Evolutionary conservation across 2,888 invertebrate genomes (phyloP), one percentile per base, ranked within the genome.

Genomic region (Conchocele bisecta): DNA sequence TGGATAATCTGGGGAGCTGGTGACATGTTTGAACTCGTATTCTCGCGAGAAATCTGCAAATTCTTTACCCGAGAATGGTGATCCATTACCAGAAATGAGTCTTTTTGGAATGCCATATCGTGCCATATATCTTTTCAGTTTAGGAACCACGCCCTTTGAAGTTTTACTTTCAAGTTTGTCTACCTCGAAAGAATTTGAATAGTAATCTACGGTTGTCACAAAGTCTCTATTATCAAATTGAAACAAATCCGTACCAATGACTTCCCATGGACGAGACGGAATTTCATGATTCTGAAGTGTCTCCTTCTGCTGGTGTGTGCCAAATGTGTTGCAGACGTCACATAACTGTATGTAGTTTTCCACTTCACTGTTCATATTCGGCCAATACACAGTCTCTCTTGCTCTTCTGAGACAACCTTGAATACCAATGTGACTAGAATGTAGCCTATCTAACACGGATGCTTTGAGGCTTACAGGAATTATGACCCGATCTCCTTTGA

Each of bases 361-460:
- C n/a, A 42, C 22, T 7, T 42, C 42, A 42, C 42, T 17, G 22
- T 17, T 22, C 42, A 42, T 42, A n/a, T 42, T 20, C 22, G 42
- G 42, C n/a, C n/a, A 69, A 39, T 33, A 74, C 9, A 74, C 29
- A 33, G 28, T n/a, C 15, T 75, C 37, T 28, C 67, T n/a, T 15
- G 70, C 66, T 0, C 66, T 50, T 28, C 48, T 48, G 1, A 66
- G 31, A 24, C 75, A 75, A 22, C 56, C 53, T 29, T 59, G 46
- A 3, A 69, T 17, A 9, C 65, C 69, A 2, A 57, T 29, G 64
- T 72, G 72, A 20, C 51, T 60, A 35, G 24, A 39, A 35, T 69
- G 69, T 17, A 65, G 56, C 39, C 42, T 46, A 2, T 54, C 37
- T 26, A 64, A n/a, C n/a, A 74, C 69, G 24, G 65, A 60, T 42